These are phyloP conservation scores for Alcedo quadribrachys DNA, from an alignment of 2,797 vertebrate genomes.

Conservation along the genomic window DNA sequence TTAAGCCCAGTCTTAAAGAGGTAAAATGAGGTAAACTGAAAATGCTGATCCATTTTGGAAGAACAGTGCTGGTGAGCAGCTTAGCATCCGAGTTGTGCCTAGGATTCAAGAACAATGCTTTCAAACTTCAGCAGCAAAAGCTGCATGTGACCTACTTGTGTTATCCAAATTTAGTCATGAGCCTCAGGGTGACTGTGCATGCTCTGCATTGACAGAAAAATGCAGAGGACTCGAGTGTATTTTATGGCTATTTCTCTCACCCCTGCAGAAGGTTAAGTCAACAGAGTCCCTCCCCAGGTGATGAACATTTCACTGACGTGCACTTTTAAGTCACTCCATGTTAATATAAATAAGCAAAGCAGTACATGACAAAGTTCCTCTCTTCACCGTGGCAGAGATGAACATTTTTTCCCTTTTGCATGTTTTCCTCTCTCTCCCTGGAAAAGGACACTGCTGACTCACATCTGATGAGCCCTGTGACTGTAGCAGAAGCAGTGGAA, in stretches of 20 bases:
- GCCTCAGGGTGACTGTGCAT: background rate
- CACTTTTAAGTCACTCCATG: background rate
- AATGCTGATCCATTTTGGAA: background rate
- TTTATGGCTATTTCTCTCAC: background rate
- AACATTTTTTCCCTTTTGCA: background rate
- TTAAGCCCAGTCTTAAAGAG: background rate
- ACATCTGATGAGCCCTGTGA: background rate
- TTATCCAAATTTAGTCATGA: background rate
- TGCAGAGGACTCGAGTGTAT: background rate
- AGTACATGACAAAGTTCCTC: background rate
- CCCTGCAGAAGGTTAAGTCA: background rate
- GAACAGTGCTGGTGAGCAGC: background rate
- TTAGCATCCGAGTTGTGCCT: background rate
- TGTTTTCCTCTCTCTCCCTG: background rate
- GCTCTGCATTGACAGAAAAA: background rate
- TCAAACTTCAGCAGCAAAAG: background rate
- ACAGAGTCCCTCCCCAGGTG: background rate
- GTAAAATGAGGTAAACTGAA: background rate
- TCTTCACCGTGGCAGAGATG: background rate
- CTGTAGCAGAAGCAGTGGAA: background rate
- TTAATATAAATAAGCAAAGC: conserved; percentile 8
- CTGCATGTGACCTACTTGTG: background rate
- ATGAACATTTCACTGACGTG: background rate
- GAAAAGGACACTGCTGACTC: conserved; percentile 16
- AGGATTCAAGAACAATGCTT: background rate